Conservation (phyloP, 1,140 invertebrate genomes). For the Saccostrea glomerata region DNA sequence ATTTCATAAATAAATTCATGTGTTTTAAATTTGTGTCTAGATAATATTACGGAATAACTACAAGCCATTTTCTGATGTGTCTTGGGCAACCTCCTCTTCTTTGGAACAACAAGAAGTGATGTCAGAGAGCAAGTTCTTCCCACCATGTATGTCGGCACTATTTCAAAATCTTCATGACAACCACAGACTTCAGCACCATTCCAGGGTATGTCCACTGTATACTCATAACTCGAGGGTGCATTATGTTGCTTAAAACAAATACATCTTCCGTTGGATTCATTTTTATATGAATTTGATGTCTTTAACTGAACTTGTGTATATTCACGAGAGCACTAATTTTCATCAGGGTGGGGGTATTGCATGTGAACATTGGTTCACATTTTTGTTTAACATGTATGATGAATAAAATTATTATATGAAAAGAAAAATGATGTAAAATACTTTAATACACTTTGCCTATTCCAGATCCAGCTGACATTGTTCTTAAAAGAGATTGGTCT, state of each 20-base stretch:
- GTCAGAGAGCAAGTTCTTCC: background rate
- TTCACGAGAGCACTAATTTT: too few relatives aligned
- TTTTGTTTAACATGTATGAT: background rate
- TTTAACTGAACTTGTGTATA: too few relatives aligned
- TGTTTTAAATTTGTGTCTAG: background rate
- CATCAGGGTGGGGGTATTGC: too few relatives aligned
- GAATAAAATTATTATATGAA: background rate
- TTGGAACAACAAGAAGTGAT: background rate
- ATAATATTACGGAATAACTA: background rate
- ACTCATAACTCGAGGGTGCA: background rate
- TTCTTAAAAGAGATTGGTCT: conserved; percentile 87
- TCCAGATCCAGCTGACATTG: conserved; percentile 83
- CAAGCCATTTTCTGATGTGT: background rate
- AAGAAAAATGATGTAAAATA: background rate
- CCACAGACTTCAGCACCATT: conserved; percentile 23
- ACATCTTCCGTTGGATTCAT: too few relatives aligned
- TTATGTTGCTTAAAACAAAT: background rate
- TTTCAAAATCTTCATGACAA: background rate
- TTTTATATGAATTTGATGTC: too few relatives aligned
- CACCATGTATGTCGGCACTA: conserved; percentile 9
- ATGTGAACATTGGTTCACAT: too few relatives aligned
- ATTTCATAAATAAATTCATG: background rate
- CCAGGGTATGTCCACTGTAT: conserved; percentile 18
- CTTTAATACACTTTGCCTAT: background rate
- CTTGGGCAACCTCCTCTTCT: too few relatives aligned